These are phyloP conservation scores for Trissolcus japonicus DNA, from an alignment of 2,888 invertebrate species.

Conservation along the genomic window DNA sequence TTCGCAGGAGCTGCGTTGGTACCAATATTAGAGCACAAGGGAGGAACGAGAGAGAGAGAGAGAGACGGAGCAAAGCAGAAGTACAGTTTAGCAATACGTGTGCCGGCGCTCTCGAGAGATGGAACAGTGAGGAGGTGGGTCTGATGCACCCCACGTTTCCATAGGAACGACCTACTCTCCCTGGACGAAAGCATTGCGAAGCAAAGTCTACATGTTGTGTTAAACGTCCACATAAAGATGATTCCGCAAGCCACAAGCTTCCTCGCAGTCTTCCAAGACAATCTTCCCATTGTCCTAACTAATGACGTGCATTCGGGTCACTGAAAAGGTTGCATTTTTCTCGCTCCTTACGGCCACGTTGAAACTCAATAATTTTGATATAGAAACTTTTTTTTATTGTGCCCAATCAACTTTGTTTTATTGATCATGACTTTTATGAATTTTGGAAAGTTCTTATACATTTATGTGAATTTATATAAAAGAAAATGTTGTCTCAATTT, in stretches of 20 bases:
- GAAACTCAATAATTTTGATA: no score
- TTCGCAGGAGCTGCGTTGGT: conserved; percentile 59
- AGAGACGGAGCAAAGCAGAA: conserved; percentile 21
- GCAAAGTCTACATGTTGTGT: conserved; percentile 61
- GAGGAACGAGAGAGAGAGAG: conserved; percentile 2
- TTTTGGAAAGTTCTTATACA: no score
- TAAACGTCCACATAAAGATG: conserved; percentile 68
- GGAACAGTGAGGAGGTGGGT: conserved; percentile 62
- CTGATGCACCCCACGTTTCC: conserved; percentile 72
- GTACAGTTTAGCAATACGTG: conserved; percentile 51
- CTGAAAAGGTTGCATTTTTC: conserved; percentile 4
- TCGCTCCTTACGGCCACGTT: not conserved
- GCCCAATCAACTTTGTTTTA: no score
- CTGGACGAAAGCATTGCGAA: conserved; percentile 71
- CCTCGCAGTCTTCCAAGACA: conserved; percentile 39
- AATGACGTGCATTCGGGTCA: conserved; percentile 14
- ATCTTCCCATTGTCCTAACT: conserved; percentile 12
- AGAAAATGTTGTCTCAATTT: no score
- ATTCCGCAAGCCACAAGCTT: conserved; percentile 55
- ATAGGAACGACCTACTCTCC: conserved; percentile 76
- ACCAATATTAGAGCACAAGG: conserved; percentile 22
- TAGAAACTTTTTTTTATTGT: no score
- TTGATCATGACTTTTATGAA: no score
- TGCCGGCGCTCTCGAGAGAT: conserved; percentile 51
- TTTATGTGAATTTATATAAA: no score